phyloP scores from a whole-genome alignment of 2,797 vertebrate species.

The Acanthis flammea region DNA sequence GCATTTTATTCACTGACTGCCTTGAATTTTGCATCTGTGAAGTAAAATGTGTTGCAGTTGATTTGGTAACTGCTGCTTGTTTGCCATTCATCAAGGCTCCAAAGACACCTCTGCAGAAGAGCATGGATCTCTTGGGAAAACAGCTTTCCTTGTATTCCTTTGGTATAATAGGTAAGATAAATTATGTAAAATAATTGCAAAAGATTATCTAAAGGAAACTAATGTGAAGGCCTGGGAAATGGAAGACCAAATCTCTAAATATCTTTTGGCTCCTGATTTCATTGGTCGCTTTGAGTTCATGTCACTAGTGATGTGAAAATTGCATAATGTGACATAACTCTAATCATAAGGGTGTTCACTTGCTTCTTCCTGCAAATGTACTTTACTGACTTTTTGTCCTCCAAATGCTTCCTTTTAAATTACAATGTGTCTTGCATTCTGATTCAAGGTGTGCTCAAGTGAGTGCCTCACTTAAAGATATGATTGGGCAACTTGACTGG shows the following conservation, averaged over 20 bases:
- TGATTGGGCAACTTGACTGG: background rate
- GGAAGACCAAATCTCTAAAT: background rate
- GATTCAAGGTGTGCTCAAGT: background rate
- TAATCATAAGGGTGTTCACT: background rate
- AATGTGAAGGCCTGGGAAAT: background rate
- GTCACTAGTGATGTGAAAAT: background rate
- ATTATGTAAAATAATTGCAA: background rate
- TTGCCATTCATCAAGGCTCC: constrained; percentile 81
- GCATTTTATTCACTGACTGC: background rate
- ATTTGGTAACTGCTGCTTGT: background rate
- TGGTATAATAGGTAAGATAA: constrained; percentile 90
- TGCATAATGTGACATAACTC: background rate
- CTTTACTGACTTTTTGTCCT: background rate
- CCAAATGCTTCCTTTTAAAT: background rate
- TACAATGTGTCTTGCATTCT: background rate
- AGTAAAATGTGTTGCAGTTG: background rate
- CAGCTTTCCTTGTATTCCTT: constrained; percentile 97
- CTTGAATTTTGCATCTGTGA: background rate
- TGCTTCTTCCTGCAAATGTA: background rate
- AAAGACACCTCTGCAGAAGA: constrained; percentile 96
- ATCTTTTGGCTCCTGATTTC: background rate
- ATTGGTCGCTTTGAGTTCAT: background rate
- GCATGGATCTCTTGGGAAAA: constrained; percentile 97
- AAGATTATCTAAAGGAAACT: background rate
- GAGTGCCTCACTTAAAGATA: background rate